Conservation (phyloP, 2,113 vertebrate genomes). For the Fregata magnificens region DNA sequence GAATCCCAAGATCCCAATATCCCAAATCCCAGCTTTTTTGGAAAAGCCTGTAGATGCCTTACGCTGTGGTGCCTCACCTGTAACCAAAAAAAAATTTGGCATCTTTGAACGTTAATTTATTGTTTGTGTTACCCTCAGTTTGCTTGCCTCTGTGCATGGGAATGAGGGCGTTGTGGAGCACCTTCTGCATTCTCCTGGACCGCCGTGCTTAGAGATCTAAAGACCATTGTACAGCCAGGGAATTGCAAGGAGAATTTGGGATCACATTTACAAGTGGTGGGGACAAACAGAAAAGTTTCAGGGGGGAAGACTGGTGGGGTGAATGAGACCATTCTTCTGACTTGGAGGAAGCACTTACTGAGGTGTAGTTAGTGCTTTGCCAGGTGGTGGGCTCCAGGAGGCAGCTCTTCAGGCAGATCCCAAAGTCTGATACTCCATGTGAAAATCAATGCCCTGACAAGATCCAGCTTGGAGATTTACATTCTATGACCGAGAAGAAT, state of each 20-base stretch:
- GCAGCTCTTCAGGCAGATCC: not conserved
- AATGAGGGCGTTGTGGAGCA: not conserved
- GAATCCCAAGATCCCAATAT: not conserved
- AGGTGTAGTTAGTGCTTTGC: not conserved
- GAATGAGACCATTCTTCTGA: not conserved
- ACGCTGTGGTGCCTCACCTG: not conserved
- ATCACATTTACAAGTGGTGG: not conserved
- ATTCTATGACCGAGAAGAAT: not conserved
- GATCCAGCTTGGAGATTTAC: not conserved
- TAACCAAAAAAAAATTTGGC: not conserved
- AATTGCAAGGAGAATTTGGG: not conserved
- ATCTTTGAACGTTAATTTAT: not conserved
- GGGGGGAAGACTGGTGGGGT: not conserved
- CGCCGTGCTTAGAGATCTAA: not conserved
- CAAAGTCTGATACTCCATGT: not conserved
- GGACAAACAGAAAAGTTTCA: not conserved
- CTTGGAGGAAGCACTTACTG: not conserved
- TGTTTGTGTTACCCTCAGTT: not conserved
- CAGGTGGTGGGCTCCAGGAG: not conserved
- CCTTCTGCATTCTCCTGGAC: not conserved
- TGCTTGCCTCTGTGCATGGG: rapidly evolving
- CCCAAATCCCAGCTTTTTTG: not conserved
- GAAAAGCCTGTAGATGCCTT: not conserved
- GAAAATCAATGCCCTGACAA: not conserved
- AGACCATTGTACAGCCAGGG: not conserved